These are phyloP conservation scores for Apostichopus japonicus DNA, from an alignment of 35 echinoderm and acorn worm species.

Conservation along the genomic window DNA sequence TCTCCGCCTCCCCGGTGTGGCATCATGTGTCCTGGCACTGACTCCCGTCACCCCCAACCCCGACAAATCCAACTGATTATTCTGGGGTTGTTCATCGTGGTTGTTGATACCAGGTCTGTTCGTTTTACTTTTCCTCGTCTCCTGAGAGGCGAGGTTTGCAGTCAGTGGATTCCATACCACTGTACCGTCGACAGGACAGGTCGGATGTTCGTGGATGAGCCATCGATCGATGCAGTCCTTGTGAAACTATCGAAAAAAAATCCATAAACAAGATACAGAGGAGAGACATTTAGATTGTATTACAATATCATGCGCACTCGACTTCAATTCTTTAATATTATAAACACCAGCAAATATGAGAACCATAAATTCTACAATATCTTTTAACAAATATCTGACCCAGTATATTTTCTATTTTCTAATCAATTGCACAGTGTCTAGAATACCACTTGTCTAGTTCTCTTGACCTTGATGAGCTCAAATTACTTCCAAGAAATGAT, in stretches of 20 bases:
- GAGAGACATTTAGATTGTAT: background rate
- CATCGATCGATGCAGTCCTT: conserved; percentile 86
- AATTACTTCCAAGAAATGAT: too few species aligned
- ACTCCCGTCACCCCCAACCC: conserved; percentile 67
- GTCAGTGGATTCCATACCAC: conserved; percentile 83
- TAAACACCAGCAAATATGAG: too few species aligned
- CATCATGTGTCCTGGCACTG: conserved; percentile 30
- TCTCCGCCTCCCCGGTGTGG: background rate
- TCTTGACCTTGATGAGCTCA: too few species aligned
- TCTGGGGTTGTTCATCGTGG: background rate
- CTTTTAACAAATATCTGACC: background rate
- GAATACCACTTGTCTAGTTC: too few species aligned
- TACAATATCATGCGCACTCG: too few species aligned
- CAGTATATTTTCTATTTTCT: too few species aligned
- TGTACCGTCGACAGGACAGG: conserved; percentile 94
- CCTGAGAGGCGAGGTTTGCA: conserved; percentile 27
- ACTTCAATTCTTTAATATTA: too few species aligned
- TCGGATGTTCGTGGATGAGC: conserved; percentile 89
- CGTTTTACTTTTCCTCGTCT: conserved; percentile 20
- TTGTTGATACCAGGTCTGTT: conserved; percentile 11
- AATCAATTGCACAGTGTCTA: too few species aligned
- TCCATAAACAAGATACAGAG: background rate
- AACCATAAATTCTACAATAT: too few species aligned
- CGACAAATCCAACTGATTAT: conserved; percentile 44
- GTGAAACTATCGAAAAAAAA: conserved; percentile 70